phyloP scores from a whole-genome alignment of 2,888 invertebrate species.

The Andrena hattorfiana region DNA sequence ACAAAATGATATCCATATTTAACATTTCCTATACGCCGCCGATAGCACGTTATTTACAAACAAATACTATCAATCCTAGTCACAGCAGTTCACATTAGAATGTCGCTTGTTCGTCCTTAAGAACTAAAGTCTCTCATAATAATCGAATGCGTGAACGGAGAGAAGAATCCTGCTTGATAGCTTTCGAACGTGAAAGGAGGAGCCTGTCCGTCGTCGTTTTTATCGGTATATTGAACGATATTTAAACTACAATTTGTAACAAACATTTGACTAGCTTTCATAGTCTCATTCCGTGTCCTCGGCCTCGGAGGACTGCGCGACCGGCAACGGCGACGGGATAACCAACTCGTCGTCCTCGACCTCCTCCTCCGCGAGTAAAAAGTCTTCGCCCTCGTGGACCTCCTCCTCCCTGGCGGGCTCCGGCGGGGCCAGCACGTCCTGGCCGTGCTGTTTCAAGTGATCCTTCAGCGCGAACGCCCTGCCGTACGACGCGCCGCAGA shows the following conservation, averaged over 20 bases:
- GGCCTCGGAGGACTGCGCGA: slow-evolving; percentile 71
- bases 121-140: slow-evolving; percentile 31
- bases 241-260: slow-evolving; percentile 58
- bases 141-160: slow-evolving; percentile 26
- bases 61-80: slow-evolving; percentile 54
- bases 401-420: slow-evolving; percentile 82
- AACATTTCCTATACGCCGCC: slow-evolving; percentile 51
- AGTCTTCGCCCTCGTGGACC: slow-evolving; percentile 78
- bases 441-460: slow-evolving; percentile 90
- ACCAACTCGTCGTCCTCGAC: slow-evolving; percentile 74
- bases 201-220: slow-evolving; percentile 18
- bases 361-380: slow-evolving; percentile 77
- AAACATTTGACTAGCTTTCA: slow-evolving; percentile 64
- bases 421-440: slow-evolving; percentile 80
- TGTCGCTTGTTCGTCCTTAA: slow-evolving; percentile 39
- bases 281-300: slow-evolving; percentile 75
- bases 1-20: slow-evolving; percentile 46
- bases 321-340: slow-evolving; percentile 73
- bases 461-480: slow-evolving; percentile 91
- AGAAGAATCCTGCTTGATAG: slow-evolving; percentile 17
- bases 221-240: slow-evolving; percentile 32
- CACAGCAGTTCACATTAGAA: slow-evolving; percentile 57
- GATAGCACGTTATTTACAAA: slow-evolving; percentile 57
- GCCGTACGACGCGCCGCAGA: slow-evolving; percentile 92
- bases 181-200: slow-evolving; percentile 35